Conservation (phyloP, 1,140 invertebrate genomes). For the Dendrolimus punctatus region DNA sequence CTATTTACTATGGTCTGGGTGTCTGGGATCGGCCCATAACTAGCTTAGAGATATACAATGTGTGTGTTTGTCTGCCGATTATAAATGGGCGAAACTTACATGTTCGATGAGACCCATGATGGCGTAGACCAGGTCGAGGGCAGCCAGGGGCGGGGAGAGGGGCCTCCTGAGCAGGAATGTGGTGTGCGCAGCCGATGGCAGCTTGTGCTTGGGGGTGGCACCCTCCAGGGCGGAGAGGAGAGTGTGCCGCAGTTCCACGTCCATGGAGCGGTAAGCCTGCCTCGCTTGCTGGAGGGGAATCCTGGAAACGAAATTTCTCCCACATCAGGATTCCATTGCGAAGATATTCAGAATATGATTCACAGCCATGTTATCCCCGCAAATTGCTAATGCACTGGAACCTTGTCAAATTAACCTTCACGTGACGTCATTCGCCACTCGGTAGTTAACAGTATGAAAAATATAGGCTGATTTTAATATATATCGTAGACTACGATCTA, state of each 20-base stretch:
- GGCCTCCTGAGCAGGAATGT: constrained; percentile 88
- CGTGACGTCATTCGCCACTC: too few relatives aligned
- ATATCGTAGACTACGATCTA: too few relatives aligned
- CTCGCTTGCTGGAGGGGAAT: constrained; percentile 89
- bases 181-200: constrained; percentile 80
- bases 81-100: constrained; percentile 35
- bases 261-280: constrained; percentile 91
- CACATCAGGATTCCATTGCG: not conserved
- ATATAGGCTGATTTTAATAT: too few relatives aligned
- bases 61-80: too few relatives aligned
- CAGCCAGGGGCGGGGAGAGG: constrained; percentile 85
- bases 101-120: constrained; percentile 87
- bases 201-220: constrained; percentile 84
- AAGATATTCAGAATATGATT: not conserved
- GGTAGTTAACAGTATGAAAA: too few relatives aligned
- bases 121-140: constrained; percentile 88
- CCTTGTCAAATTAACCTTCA: too few relatives aligned
- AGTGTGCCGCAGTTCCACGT: constrained; percentile 84
- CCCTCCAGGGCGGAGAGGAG: constrained; percentile 84
- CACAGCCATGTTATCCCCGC: too few relatives aligned
- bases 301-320: constrained; percentile 46
- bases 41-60: too few relatives aligned
- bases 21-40: too few relatives aligned
- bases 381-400: too few relatives aligned
- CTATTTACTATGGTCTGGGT: too few relatives aligned